These are phyloP conservation scores for Hymenochirus boettgeri DNA, from an alignment of 2,113 vertebrate genomes.

Conservation along the genomic window DNA sequence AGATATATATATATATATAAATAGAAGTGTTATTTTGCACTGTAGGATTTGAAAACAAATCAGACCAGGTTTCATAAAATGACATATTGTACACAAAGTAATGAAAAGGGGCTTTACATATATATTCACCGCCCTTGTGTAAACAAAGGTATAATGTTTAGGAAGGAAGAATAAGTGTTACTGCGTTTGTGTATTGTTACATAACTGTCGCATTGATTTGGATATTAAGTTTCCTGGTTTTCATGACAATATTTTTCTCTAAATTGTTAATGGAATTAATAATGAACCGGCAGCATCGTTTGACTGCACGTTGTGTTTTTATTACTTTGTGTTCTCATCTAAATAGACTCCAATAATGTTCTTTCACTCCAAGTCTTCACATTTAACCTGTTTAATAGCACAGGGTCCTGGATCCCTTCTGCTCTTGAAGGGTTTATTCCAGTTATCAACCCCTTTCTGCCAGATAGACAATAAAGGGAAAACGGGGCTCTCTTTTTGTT, in stretches of 20 bases:
- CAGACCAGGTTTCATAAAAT: too few relatives aligned
- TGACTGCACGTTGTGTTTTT: slow-evolving; percentile 25
- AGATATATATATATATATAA: too few relatives aligned
- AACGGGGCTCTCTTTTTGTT: slow-evolving; percentile 38
- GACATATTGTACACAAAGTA: too few relatives aligned
- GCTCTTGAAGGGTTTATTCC: slow-evolving; percentile 29
- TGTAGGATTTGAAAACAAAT: too few relatives aligned
- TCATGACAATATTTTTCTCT: neutral
- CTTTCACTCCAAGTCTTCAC: slow-evolving; percentile 23
- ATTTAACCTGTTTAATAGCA: slow-evolving; percentile 37
- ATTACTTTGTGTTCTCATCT: slow-evolving; percentile 27
- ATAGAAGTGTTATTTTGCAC: too few relatives aligned
- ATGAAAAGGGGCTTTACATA: too few relatives aligned
- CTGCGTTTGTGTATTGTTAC: neutral
- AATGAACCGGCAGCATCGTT: slow-evolving; percentile 12
- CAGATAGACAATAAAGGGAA: slow-evolving; percentile 37
- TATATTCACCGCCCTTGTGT: too few relatives aligned
- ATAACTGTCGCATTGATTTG: neutral
- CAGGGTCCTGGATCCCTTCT: slow-evolving; percentile 18
- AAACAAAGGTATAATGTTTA: too few relatives aligned
- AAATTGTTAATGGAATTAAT: neutral
- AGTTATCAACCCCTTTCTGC: slow-evolving; percentile 26
- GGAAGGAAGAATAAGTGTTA: too few relatives aligned
- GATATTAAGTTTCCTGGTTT: neutral
- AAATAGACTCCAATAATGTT: slow-evolving; percentile 23